phyloP scores from a whole-genome alignment of 2,888 invertebrate genomes.

The Lysandra coridon region DNA sequence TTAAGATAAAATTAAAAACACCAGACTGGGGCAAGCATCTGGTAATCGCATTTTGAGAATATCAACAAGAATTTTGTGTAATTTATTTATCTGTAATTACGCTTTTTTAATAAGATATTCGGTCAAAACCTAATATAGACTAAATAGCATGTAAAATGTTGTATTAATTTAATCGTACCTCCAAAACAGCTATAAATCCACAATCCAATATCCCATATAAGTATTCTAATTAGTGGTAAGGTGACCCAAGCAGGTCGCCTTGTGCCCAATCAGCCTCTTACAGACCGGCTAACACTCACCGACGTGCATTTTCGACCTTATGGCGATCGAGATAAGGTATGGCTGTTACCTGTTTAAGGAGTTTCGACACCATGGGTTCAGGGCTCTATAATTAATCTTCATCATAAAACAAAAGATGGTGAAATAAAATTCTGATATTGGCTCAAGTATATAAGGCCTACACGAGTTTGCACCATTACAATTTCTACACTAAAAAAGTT shows the following conservation, averaged over 20 bases:
- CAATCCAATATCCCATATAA: constrained; percentile 13
- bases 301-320: not conserved
- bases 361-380: constrained; percentile 17
- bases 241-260: constrained; percentile 16
- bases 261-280: constrained; percentile 19
- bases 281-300: not conserved
- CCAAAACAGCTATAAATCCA: constrained; percentile 6
- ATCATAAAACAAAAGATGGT: constrained; percentile 4
- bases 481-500: not conserved
- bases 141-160: not conserved
- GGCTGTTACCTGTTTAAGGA: not conserved
- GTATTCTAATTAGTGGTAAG: not conserved
- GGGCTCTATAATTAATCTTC: not conserved
- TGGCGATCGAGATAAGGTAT: not conserved
- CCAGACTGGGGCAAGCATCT: not conserved
- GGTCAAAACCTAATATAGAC: not conserved
- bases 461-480: not conserved
- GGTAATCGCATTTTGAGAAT: not conserved
- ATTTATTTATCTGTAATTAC: not conserved
- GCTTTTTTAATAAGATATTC: not conserved
- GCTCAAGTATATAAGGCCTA: not conserved
- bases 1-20: too few species aligned
- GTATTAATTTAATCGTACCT: not conserved
- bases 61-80: not conserved
- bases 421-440: not conserved